Evolutionary conservation across 1,140 invertebrate genomes (phyloP), one percentile per base, ranked within the genome.

Genomic region (Ips typographus): DNA sequence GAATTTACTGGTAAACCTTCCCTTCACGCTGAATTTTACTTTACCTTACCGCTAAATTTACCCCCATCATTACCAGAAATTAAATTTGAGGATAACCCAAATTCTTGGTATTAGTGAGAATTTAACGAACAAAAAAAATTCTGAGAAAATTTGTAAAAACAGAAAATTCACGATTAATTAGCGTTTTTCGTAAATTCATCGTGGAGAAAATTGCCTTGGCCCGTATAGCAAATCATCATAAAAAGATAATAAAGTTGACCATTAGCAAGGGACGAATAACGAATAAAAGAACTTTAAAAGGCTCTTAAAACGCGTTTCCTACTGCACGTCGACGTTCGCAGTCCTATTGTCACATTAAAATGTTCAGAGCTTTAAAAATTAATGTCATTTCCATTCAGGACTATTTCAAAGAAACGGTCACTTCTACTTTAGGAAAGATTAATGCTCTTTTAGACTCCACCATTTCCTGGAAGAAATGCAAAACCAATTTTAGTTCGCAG

Each of bases 271-370:
- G 22, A 38, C 37, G 22, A 58, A 58, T 6, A 58, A 39, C 38
- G 56, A 40, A 58, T 58, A 58, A 58, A 58, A 40, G 22, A 40
- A 58, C 7, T 40, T 58, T 58, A 40, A 41, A 58, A 58, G 40
- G 56, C 56, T 40, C 38, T 40, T 40, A 58, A 58, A 58, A 8
- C 6, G 36, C 40, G 56, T 40, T 58, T 58, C 56, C 56, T 58
- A 58, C 56, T 7, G 38, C 7, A 8, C 38, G 7, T 40, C 56
- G 39, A 39, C 38, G 37, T 58, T 7, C 5, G n/a, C 51, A 38
- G 36, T 53, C 51, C 44, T 49, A 40, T 58, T 41, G 39, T 40
- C 38, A 40, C 22, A 58, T 58, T 58, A 58, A 58, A 58, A 40
- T 58, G 56, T 58, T 8, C 56, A 58, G 37, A 3, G 4, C 7